Base-by-base conservation (phyloP, 2,888 invertebrate genomes). In the Dromius quadrimaculatus region DNA sequence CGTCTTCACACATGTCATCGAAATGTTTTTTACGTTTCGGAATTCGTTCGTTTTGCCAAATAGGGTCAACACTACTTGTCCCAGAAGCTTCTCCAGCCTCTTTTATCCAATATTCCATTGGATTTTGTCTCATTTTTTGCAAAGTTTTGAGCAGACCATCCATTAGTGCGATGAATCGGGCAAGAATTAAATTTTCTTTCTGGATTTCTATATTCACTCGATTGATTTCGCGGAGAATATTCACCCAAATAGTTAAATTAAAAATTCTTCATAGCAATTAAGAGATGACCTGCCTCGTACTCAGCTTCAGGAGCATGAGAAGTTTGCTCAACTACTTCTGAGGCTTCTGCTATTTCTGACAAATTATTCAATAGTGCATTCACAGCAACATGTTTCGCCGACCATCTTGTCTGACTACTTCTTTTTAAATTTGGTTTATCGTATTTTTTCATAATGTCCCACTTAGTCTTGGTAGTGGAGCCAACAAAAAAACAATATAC, bases 381-480 rank as follows among this genome's bases (percentile, higher is more conserved):
- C 17, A 71, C 66, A 43, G 71, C 68, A 20, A 38, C 57, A 20
- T 34, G 43, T 43, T 70, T 71, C 13, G 43, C 68, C 32, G 71
- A 71, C 71, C 68, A 71, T 45, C 68, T 71, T 28, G 68, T 69
- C 34, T 71, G 71, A 71, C 71, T 68, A 45, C 66, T 69, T 36
- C 71, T 68, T 57, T 71, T 71, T 15, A 71, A 38, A 22, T 71
- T 71, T 20, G 57, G 41, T 68, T 71, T 61, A 17, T 59, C 61
- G n/a, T 50, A 50, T 50, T 50, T 59, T 59, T 59, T 59, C 9
- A 59, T 28, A 28, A 59, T 59, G n/a, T 59, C 32, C 59, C 59
- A 59, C n/a, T n/a, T n/a, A n/a, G n/a, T n/a, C 59, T 13, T 22
- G 8, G 59, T 59, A 28, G 23, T 59, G 59, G 59, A 59, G n/a